phyloP scores from a whole-genome alignment of 64 coral and sea anemone species.

The Pocillopora damicornis region DNA sequence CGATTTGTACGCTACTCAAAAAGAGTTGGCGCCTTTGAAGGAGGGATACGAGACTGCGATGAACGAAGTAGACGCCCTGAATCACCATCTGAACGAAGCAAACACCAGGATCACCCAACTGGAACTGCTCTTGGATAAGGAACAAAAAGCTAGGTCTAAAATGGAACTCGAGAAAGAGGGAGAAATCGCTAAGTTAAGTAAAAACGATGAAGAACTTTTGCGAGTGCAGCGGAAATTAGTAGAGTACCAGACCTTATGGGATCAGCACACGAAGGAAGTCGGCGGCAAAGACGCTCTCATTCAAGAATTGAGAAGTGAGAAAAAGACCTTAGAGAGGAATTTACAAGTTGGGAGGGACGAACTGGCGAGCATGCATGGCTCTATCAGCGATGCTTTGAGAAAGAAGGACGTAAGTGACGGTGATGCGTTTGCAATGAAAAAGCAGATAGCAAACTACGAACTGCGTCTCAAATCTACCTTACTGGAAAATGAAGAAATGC shows the following conservation, averaged over 20 bases:
- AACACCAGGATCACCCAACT: constrained; percentile 71
- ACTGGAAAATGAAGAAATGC: constrained; percentile 96
- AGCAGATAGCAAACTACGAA: constrained; percentile 73
- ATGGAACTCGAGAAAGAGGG: constrained; percentile 77
- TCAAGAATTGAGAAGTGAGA: constrained; percentile 78
- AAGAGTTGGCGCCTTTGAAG: constrained; percentile 79
- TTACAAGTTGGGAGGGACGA: constrained; percentile 84
- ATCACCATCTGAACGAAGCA: constrained; percentile 53
- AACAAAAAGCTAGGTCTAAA: constrained; percentile 69
- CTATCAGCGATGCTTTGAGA: constrained; percentile 63
- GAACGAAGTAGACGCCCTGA: constrained; percentile 72
- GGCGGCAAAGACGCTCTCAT: constrained; percentile 80
- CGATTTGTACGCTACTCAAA: constrained; percentile 77
- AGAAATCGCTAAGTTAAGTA: constrained; percentile 40
- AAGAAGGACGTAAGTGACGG: constrained; percentile 85
- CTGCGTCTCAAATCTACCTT: constrained; percentile 63
- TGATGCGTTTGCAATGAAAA: constrained; percentile 78
- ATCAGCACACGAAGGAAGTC: constrained; percentile 67
- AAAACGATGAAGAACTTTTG: constrained; percentile 84
- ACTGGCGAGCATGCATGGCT: constrained; percentile 56
- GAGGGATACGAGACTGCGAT: constrained; percentile 71
- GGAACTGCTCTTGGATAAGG: constrained; percentile 67
- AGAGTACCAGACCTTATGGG: constrained; percentile 83
- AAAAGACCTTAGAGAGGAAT: constrained; percentile 75
- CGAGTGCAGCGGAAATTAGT: constrained; percentile 76